These are phyloP conservation scores for Amphiprion clarkii DNA, from an alignment of 2,797 vertebrate genomes.

Conservation along the genomic window DNA sequence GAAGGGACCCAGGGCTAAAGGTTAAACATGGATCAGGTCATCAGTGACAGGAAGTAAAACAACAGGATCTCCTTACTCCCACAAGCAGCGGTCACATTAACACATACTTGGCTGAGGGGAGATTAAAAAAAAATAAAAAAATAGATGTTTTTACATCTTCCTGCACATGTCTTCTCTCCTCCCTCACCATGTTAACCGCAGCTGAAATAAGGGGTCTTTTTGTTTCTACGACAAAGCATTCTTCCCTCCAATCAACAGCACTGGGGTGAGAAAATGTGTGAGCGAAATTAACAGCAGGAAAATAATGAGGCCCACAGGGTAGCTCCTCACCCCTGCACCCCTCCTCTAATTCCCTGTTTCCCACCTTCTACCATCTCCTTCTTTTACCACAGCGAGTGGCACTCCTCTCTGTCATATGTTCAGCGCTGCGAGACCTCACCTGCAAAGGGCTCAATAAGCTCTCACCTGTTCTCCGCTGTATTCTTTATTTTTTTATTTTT, in stretches of 20 bases:
- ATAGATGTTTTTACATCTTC: constrained; percentile 28
- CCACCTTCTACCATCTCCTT: constrained; percentile 80
- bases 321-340: constrained; percentile 84
- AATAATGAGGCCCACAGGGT: constrained; percentile 91
- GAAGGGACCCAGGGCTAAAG: constrained; percentile 78
- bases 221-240: constrained; percentile 78
- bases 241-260: constrained; percentile 86
- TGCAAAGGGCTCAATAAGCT: constrained; percentile 69
- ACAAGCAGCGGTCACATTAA: constrained; percentile 53
- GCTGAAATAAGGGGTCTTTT: constrained; percentile 72
- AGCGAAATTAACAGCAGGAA: constrained; percentile 89
- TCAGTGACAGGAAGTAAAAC: constrained; percentile 85
- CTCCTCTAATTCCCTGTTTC: constrained; percentile 81
- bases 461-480: constrained; percentile 46
- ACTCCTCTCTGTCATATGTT: constrained; percentile 70
- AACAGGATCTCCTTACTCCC: constrained; percentile 80
- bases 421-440: constrained; percentile 66
- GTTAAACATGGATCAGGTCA: constrained; percentile 85
- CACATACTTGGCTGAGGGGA: constrained; percentile 37
- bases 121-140: constrained; percentile 5
- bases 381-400: constrained; percentile 72
- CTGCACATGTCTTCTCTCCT: constrained; percentile 18
- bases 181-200: constrained; percentile 30
- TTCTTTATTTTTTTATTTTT: constrained; percentile 35
- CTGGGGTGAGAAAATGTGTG: constrained; percentile 87